A percentile compares a stretch with the other conserved stretches of the same genome.
Conservation (phyloP, 2,888 invertebrate genomes). For the Nomada hirtipes region DNA sequence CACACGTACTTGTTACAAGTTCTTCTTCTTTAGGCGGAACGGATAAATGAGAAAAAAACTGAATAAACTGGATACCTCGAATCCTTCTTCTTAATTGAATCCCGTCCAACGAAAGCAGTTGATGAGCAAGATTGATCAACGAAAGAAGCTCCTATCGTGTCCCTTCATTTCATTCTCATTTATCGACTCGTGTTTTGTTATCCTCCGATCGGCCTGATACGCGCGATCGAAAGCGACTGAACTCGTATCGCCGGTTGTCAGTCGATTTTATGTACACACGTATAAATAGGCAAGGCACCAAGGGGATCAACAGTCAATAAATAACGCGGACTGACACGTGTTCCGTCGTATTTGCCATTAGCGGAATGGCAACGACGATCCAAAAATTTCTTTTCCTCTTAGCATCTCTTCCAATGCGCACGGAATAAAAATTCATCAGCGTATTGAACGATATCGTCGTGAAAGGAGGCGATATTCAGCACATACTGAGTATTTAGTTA, state of each 20-base stretch:
- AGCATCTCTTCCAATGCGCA: slow-evolving; percentile 7
- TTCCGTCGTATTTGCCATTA: slow-evolving; percentile 27
- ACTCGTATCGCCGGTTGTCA: slow-evolving; percentile 44
- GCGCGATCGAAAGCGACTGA: slow-evolving; percentile 1
- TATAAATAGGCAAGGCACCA: slow-evolving; percentile 74
- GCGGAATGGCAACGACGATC: slow-evolving; percentile 31
- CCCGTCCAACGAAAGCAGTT: slow-evolving; percentile 1
- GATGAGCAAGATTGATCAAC: not conserved
- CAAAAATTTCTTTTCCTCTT: slow-evolving; percentile 1
- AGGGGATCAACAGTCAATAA: slow-evolving; percentile 71
- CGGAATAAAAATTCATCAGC: slow-evolving; percentile 18
- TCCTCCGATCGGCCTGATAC: not conserved
- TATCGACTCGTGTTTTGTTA: slow-evolving; percentile 45
- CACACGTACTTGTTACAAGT: slow-evolving; percentile 1
- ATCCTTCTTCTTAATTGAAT: not conserved
- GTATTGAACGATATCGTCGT: slow-evolving; percentile 13
- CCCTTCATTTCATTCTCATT: slow-evolving; percentile 55
- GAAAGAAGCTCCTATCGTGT: not conserved
- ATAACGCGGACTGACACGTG: slow-evolving; percentile 52
- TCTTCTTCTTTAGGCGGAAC: slow-evolving; percentile 33
- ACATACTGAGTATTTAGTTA: slow-evolving; percentile 49
- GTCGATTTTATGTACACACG: slow-evolving; percentile 66
- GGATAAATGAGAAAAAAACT: slow-evolving; percentile 55
- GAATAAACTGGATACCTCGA: not conserved
- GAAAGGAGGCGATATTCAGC: slow-evolving; percentile 24